These are phyloP conservation scores for Lepus europaeus DNA, from an alignment of 2,113 vertebrate species.

Conservation along the genomic window DNA sequence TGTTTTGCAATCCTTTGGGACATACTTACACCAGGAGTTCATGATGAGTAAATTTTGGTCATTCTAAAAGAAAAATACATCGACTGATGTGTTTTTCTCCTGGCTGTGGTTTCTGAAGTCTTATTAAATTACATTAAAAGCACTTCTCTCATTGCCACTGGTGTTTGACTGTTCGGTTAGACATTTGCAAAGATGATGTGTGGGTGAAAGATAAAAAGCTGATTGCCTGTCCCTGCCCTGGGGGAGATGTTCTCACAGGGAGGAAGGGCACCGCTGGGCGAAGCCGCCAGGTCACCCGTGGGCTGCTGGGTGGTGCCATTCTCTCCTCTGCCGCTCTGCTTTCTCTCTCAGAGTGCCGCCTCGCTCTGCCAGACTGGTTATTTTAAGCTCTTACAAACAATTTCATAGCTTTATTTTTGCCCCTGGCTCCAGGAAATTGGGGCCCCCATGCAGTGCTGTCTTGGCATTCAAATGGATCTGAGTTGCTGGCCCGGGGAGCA, in stretches of 20 bases:
- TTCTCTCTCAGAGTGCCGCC: slow-evolving; percentile 72
- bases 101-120: slow-evolving; percentile 82
- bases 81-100: slow-evolving; percentile 74
- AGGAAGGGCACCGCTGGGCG: slow-evolving; percentile 58
- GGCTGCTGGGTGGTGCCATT: slow-evolving; percentile 49
- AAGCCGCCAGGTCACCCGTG: slow-evolving; percentile 66
- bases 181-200: slow-evolving; percentile 71
- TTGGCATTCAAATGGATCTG: slow-evolving; percentile 59
- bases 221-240: slow-evolving; percentile 49
- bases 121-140: slow-evolving; percentile 80
- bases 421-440: slow-evolving; percentile 76
- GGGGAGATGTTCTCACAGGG: slow-evolving; percentile 71
- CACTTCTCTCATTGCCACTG: slow-evolving; percentile 71
- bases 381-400: slow-evolving; percentile 84
- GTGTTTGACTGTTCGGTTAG: slow-evolving; percentile 67
- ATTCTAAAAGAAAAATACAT: slow-evolving; percentile 75
- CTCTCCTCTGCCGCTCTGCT: slow-evolving; percentile 60
- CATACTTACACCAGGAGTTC: slow-evolving; percentile 72
- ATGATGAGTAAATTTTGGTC: slow-evolving; percentile 77
- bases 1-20: slow-evolving; percentile 80
- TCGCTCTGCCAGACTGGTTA: slow-evolving; percentile 71
- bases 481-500: background rate
- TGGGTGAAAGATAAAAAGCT: slow-evolving; percentile 78
- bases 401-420: slow-evolving; percentile 82
- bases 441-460: slow-evolving; percentile 63